These are phyloP conservation scores for Bugula neritina DNA, from an alignment of 2,888 invertebrate species.

Conservation along the genomic window DNA sequence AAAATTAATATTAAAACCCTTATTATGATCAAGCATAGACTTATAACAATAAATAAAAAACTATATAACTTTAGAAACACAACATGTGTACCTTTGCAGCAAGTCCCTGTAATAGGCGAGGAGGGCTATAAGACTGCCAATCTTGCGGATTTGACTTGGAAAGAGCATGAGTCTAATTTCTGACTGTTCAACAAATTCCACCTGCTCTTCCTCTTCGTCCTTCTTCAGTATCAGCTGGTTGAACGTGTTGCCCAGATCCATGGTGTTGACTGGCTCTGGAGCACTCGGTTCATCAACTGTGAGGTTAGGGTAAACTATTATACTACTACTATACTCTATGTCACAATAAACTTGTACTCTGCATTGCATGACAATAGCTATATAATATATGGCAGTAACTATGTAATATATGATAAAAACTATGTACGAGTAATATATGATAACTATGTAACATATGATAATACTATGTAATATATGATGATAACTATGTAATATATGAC, in stretches of 20 bases:
- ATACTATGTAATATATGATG: too few species aligned
- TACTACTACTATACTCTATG: too few species aligned
- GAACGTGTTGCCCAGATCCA: conserved; percentile 37
- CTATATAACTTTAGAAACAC: too few species aligned
- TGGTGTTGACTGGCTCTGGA: conserved; percentile 42
- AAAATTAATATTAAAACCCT: too few species aligned
- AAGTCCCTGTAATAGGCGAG: conserved; percentile 43
- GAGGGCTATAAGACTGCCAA: conserved; percentile 40
- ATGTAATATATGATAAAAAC: neutral
- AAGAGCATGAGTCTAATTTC: conserved; percentile 43
- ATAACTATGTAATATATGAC: too few species aligned
- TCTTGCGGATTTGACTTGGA: conserved; percentile 48
- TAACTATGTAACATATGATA: too few species aligned
- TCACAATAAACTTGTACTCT: too few species aligned
- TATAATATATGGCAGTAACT: too few species aligned
- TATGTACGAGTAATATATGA: neutral
- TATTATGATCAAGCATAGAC: too few species aligned
- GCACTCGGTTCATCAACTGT: conserved; percentile 35
- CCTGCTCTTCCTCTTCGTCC: conserved; percentile 27
- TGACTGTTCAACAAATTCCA: neutral
- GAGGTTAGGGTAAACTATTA: too few species aligned
- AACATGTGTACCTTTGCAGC: conserved; percentile 32
- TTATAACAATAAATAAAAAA: too few species aligned
- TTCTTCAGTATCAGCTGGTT: conserved; percentile 28
- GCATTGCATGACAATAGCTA: too few species aligned